These are phyloP conservation scores for Drosophila willistoni DNA, from an alignment of 1,140 invertebrate species.

Conservation along the genomic window DNA sequence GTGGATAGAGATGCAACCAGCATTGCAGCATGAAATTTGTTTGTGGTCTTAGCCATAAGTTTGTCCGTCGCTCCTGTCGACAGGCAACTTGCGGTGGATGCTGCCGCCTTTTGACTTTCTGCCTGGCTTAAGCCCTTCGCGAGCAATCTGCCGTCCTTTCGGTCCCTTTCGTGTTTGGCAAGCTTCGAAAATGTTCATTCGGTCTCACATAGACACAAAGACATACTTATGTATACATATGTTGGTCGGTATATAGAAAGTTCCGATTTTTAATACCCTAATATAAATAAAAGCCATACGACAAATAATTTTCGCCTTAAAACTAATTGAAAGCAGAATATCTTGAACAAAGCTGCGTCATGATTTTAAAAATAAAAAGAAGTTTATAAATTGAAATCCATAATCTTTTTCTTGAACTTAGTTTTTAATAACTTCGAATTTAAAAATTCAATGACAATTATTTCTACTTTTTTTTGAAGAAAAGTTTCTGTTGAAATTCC, in stretches of 20 bases:
- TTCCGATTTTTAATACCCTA: too few species aligned
- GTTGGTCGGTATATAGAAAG: too few species aligned
- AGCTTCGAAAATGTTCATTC: conserved; percentile 20
- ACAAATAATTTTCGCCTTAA: too few species aligned
- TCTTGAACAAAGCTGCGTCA: too few species aligned
- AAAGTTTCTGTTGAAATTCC: neutral
- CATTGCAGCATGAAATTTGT: conserved; percentile 75
- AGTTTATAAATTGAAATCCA: too few species aligned
- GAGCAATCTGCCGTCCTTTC: neutral
- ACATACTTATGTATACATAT: neutral
- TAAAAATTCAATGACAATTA: too few species aligned
- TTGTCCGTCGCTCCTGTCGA: conserved; percentile 62
- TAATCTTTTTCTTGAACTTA: too few species aligned
- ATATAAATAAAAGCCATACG: too few species aligned
- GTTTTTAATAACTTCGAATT: too few species aligned
- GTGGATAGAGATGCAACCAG: conserved; percentile 29
- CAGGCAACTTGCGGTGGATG: conserved; percentile 71
- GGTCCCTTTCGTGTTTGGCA: neutral
- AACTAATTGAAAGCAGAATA: too few species aligned
- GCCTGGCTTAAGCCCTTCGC: conserved; percentile 57
- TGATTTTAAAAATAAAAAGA: too few species aligned
- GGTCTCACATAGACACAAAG: conserved; percentile 1
- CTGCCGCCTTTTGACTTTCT: conserved; percentile 50
- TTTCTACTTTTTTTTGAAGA: too few species aligned
- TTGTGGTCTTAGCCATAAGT: conserved; percentile 80